Evolutionary conservation across 1,140 invertebrate genomes (phyloP).

Genomic region (Drosophila persimilis): DNA sequence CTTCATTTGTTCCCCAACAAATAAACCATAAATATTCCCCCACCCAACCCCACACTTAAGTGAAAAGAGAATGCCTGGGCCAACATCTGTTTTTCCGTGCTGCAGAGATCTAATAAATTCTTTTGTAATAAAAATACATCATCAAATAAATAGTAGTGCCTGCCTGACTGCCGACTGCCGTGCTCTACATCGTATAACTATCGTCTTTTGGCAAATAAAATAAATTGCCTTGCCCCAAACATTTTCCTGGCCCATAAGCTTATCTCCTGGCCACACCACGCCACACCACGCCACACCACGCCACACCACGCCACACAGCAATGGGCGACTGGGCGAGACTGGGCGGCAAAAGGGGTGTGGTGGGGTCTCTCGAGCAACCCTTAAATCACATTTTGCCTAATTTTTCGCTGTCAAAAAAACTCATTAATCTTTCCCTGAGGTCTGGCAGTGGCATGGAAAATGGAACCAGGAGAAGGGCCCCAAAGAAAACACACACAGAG

Average conservation of each 20-base stretch:
- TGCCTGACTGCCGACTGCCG: conserved; percentile 41
- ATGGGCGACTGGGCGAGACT: no score
- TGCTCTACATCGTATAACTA: conserved; percentile 60
- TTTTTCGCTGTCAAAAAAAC: conserved; percentile 81
- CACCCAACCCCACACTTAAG: conserved; percentile 29
- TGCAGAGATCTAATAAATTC: conserved; percentile 68
- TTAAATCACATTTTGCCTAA: conserved; percentile 82
- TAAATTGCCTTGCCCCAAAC: conserved; percentile 66
- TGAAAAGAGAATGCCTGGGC: conserved; percentile 33
- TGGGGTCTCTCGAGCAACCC: conserved; percentile 57
- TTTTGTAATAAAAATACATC: conserved; percentile 76
- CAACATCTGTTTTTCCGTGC: conserved; percentile 53
- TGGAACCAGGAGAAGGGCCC: conserved; percentile 71
- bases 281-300: no score
- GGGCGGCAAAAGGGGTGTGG: conserved; percentile 35
- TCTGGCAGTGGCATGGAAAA: conserved; percentile 76
- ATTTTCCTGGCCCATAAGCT: conserved; percentile 31
- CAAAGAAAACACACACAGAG: conserved; percentile 35
- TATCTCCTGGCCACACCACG: conserved; percentile 70
- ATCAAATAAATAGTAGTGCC: conserved; percentile 70
- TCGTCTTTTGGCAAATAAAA: conserved; percentile 62
- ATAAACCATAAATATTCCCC: conserved; percentile 30
- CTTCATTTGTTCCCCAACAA: conserved; percentile 12
- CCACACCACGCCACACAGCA: conserved; percentile 46
- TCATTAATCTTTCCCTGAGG: conserved; percentile 73